phyloP scores from a whole-genome alignment of 2,113 vertebrate species.

The Mesitornis unicolor region DNA sequence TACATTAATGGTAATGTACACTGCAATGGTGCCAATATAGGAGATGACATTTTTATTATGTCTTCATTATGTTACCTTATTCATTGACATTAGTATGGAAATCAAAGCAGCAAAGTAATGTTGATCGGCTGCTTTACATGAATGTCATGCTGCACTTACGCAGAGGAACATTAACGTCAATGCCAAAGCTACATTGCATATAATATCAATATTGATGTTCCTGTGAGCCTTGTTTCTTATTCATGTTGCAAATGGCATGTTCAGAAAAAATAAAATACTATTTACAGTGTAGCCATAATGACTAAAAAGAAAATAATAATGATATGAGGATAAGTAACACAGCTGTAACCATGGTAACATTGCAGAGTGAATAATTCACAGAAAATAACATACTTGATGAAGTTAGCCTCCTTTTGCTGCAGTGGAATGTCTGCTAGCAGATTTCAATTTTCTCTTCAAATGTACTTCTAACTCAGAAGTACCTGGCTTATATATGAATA shows the following conservation, averaged over 20 bases:
- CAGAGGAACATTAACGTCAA: constrained; percentile 23
- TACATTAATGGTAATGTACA: not conserved
- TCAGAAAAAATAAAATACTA: constrained; percentile 36
- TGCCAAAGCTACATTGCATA: not conserved
- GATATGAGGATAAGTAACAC: constrained; percentile 23
- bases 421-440: not conserved
- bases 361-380: constrained; percentile 41
- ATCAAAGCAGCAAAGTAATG: constrained; percentile 3
- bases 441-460: constrained; percentile 2
- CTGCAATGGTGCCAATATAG: not conserved
- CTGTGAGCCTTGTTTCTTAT: not conserved
- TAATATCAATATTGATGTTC: constrained; percentile 30
- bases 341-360: constrained; percentile 45
- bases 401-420: constrained; percentile 14
- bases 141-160: constrained; percentile 1
- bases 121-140: constrained; percentile 26
- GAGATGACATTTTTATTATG: not conserved
- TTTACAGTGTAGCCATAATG: constrained; percentile 38
- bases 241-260: not conserved
- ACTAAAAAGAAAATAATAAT: constrained; percentile 44
- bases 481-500: not conserved
- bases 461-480: not conserved
- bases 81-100: not conserved
- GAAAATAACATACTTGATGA: constrained; percentile 27
- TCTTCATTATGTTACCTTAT: not conserved